A percentile compares a stretch with the other conserved stretches of the same genome.
These are phyloP conservation scores for Halcyon leucocephala DNA, from an alignment of 2,797 vertebrate species.

Conservation along the genomic window DNA sequence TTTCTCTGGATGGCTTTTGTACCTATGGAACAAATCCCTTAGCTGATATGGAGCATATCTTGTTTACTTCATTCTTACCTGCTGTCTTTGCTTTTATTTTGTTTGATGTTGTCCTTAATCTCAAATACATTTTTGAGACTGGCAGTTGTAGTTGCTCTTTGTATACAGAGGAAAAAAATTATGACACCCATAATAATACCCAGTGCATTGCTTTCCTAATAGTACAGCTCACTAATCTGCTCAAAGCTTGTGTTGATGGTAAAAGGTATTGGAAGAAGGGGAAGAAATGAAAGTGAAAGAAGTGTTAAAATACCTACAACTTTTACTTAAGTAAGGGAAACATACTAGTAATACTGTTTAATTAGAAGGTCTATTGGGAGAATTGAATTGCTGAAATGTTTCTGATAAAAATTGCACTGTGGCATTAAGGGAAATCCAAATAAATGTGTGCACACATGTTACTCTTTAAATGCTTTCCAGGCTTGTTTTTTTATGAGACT, in stretches of 20 bases:
- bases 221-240: neutral
- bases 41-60: neutral
- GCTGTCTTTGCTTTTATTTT: neutral
- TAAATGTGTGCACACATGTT: neutral
- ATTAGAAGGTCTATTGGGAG: neutral
- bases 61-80: neutral
- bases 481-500: neutral
- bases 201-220: neutral
- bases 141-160: neutral
- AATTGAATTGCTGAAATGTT: conserved; percentile 5
- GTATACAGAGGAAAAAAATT: neutral
- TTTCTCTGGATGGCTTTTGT: neutral
- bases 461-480: neutral
- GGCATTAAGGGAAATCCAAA: neutral
- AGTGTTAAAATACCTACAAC: neutral
- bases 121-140: neutral
- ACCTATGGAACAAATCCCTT: neutral
- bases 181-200: neutral
- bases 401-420: neutral
- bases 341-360: neutral
- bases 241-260: neutral
- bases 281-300: neutral
- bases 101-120: neutral
- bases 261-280: neutral
- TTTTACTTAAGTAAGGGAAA: neutral